These are phyloP conservation scores for Pterostichus madidus DNA, from an alignment of 2,888 invertebrate species.

Conservation along the genomic window DNA sequence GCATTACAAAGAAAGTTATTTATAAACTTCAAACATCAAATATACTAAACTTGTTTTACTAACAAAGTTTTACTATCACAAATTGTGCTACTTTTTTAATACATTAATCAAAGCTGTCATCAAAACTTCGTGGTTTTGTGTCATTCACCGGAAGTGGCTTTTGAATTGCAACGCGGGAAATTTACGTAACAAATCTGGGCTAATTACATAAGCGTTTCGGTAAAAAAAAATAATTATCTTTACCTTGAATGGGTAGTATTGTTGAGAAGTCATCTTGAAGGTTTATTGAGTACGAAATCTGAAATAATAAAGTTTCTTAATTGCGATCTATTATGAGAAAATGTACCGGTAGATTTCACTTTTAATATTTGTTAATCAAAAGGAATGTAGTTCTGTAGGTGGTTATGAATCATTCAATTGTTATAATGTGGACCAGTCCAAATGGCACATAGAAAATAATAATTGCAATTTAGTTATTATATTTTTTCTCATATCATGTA, in stretches of 20 bases:
- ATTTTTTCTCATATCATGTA: too few relatives aligned
- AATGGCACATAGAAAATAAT: neutral
- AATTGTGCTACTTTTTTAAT: constrained; percentile 43
- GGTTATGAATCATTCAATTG: constrained; percentile 29
- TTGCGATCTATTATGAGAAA: constrained; percentile 20
- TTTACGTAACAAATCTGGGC: constrained; percentile 33
- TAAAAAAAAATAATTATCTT: constrained; percentile 73
- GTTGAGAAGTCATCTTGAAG: constrained; percentile 86
- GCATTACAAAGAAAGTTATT: neutral
- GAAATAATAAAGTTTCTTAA: constrained; percentile 69
- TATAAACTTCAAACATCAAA: constrained; percentile 23
- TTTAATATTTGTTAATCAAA: constrained; percentile 26
- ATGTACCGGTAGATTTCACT: constrained; percentile 24
- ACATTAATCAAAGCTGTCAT: neutral
- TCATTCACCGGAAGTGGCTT: constrained; percentile 47
- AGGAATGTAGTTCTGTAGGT: constrained; percentile 43
- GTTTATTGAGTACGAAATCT: constrained; percentile 15
- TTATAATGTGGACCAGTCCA: neutral
- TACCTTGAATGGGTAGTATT: constrained; percentile 93
- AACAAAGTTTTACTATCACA: constrained; percentile 7
- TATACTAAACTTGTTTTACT: neutral
- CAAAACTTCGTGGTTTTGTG: constrained; percentile 40
- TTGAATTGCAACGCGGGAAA: constrained; percentile 28
- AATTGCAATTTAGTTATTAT: too few relatives aligned
- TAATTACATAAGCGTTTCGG: constrained; percentile 32